Evolutionary conservation across 2,888 invertebrate species (phyloP).

Genomic region (Aphelenchoides bicaudatus): DNA sequence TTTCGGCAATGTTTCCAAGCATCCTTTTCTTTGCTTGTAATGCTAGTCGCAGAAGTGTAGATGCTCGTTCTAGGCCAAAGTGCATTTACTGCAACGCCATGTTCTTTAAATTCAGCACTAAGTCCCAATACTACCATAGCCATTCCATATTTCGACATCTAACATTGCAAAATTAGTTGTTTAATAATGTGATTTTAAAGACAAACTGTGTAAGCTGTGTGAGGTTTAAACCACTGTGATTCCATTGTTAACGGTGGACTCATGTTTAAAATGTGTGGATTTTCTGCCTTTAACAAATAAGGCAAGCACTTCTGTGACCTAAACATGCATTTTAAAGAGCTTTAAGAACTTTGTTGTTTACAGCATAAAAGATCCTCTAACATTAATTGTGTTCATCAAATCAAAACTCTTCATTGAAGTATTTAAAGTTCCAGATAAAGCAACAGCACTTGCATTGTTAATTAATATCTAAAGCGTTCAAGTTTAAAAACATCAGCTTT

Average conservation of each 20-base stretch:
- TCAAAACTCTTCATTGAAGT: constrained; percentile 94
- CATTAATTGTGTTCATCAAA: constrained; percentile 88
- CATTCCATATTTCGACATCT: constrained; percentile 84
- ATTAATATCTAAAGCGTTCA: constrained; percentile 65
- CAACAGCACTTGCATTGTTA: constrained; percentile 93
- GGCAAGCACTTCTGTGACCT: constrained; percentile 87
- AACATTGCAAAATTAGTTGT: no score
- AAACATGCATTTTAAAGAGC: constrained; percentile 12
- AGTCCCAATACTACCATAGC: constrained; percentile 88
- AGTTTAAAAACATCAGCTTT: no score
- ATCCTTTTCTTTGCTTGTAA: constrained; percentile 66
- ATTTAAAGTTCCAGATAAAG: constrained; percentile 65
- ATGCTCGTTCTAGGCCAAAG: constrained; percentile 78
- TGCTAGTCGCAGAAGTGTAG: constrained; percentile 77
- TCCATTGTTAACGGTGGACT: constrained; percentile 87
- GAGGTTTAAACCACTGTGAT: constrained; percentile 72
- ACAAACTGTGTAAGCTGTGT: constrained; percentile 81
- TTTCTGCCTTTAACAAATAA: constrained; percentile 74
- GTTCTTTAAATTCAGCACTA: constrained; percentile 79
- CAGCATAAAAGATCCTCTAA: constrained; percentile 88
- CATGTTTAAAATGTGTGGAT: constrained; percentile 87
- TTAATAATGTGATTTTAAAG: no score
- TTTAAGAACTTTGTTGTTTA: constrained; percentile 64
- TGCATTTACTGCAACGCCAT: constrained; percentile 85
- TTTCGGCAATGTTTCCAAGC: constrained; percentile 69